These are phyloP conservation scores for Drosophila aff. DNA, from an alignment of 1,140 invertebrate genomes.

Conservation along the genomic window DNA sequence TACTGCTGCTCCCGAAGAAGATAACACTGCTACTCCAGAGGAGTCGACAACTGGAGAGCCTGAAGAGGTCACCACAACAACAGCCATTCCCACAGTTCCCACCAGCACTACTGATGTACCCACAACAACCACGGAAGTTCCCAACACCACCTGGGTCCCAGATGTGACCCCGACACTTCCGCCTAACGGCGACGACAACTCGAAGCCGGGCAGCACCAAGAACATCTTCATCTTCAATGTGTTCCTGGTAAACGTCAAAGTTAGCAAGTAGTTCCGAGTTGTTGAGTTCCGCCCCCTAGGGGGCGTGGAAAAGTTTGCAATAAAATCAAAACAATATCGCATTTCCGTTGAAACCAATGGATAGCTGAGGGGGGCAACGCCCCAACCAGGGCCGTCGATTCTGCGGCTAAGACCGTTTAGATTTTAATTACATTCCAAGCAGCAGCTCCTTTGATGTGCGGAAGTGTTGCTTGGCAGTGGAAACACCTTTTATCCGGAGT, in stretches of 20 bases:
- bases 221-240: slow-evolving; percentile 71
- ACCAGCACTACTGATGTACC: background rate
- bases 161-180: slow-evolving; percentile 10
- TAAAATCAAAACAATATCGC: slow-evolving; percentile 53
- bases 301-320: slow-evolving; percentile 24
- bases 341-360: slow-evolving; percentile 1
- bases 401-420: background rate
- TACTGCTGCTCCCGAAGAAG: background rate
- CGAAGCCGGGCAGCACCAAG: slow-evolving; percentile 27
- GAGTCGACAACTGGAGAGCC: background rate
- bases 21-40: background rate
- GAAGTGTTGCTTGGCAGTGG: slow-evolving; percentile 6
- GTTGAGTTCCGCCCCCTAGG: background rate
- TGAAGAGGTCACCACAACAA: background rate
- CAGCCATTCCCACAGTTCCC: background rate
- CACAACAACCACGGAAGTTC: background rate
- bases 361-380: background rate
- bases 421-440: slow-evolving; percentile 23
- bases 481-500: background rate
- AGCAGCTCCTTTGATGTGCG: slow-evolving; percentile 38
- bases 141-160: background rate
- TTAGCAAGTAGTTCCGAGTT: slow-evolving; percentile 37
- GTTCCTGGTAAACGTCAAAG: slow-evolving; percentile 60
- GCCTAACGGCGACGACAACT: slow-evolving; percentile 35
- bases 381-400: background rate